Evolutionary conservation across 1,140 invertebrate genomes (phyloP).

Genomic region (Anastrepha ludens): DNA sequence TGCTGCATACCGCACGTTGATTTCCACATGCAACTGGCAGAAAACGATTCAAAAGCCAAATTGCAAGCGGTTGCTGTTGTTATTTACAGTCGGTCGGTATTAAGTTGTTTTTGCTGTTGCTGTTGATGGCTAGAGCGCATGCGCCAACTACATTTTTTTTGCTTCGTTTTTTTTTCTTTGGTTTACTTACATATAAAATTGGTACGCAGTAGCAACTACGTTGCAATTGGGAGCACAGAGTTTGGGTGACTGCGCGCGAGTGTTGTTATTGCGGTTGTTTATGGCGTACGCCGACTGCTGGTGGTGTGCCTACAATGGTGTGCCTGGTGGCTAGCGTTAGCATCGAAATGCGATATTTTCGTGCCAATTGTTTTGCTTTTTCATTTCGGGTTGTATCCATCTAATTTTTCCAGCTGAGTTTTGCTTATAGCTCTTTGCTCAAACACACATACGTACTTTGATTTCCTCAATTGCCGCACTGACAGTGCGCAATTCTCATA

Average conservation of each 20-base stretch:
- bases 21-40: constrained; percentile 2
- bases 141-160: not conserved
- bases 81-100: not conserved
- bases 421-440: not conserved
- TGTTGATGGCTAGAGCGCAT: not conserved
- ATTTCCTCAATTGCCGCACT: not conserved
- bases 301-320: not conserved
- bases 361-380: constrained; percentile 51
- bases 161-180: not conserved
- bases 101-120: not conserved
- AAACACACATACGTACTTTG: not conserved
- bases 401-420: constrained; percentile 23
- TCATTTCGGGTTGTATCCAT: not conserved
- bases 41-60: not conserved
- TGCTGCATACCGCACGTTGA: not conserved
- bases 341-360: constrained; percentile 58
- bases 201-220: not conserved
- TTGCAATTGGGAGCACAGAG: not conserved
- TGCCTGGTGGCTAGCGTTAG: constrained; percentile 24
- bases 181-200: not conserved
- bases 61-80: not conserved
- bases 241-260: not conserved
- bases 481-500: not conserved
- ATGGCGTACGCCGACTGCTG: not conserved
- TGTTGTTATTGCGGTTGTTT: constrained; percentile 36